Base-by-base conservation (phyloP, 2,113 vertebrate genomes). In the Thamnaconus septentrionalis region DNA sequence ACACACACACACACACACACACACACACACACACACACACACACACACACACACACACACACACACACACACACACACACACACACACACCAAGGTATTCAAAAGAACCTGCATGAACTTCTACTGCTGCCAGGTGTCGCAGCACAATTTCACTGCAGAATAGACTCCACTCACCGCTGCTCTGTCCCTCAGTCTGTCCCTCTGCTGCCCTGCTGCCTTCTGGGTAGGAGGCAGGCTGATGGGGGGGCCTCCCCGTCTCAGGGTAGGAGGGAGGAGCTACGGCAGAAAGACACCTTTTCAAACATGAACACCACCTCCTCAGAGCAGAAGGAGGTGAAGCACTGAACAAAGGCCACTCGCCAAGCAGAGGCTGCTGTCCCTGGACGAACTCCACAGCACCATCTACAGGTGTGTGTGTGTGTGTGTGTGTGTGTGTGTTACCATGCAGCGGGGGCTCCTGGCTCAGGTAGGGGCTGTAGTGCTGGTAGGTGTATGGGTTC, bases 401-500 rank as follows among this genome's bases (percentile, higher is more conserved):
- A 45, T 45, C 7, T 45, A 6, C 44, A 6, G 44, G 7, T 6
- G 1, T 7, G 44, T 45, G 44, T 45, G 44, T 31, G 56, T 1
- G 7, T 6, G 1, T 7, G 44, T 45, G 44, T 45, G 44, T 31
- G 56, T 1, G 4, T 44, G 11, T n/a, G 65, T 82, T 52, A 88
- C 87, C 61, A 0, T 86, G 85, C 6, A 70, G 50, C 9, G 73
- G 39, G 5, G 69, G 8, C 3, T 88, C 81, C 69, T 79, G 81
- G 66, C 46, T 72, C 65, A 76, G 66, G 64, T 93, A 80, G 5
- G 73, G 7, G 10, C 79, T 4, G 67, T 91, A 97, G 0, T 90
- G 60, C 61, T 94, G 93, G 76, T 92, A 96, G 69, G 88, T 71
- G 56, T 82, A 78, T 56, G 94, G 85, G n/a, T 84, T 39, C 8